A percentile compares a stretch with the other conserved stretches of the same genome.
Conservation (phyloP, 2,113 vertebrate genomes). For the Lonchura striata region DNA sequence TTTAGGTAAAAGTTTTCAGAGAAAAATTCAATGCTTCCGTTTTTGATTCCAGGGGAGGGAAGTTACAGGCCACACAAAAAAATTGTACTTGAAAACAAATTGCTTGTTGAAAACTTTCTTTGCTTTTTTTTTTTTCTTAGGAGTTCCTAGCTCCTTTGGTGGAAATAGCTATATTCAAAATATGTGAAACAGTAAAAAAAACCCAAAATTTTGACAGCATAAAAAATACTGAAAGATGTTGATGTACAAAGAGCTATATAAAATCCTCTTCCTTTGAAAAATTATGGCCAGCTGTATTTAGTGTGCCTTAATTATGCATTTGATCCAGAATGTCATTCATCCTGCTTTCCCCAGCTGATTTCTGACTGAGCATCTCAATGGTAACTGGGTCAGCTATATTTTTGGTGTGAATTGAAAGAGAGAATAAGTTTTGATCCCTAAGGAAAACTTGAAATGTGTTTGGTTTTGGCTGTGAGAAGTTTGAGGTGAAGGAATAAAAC, state of each 20-base stretch:
- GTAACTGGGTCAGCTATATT: slow-evolving; percentile 40
- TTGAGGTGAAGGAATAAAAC: background rate
- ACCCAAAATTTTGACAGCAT: background rate
- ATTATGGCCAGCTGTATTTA: slow-evolving; percentile 36
- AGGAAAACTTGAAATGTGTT: slow-evolving; percentile 1
- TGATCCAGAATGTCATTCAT: slow-evolving; percentile 38
- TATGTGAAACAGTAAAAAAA: background rate
- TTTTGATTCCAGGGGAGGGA: background rate
- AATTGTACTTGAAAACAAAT: background rate
- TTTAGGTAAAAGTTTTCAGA: background rate
- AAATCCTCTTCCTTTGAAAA: slow-evolving; percentile 38
- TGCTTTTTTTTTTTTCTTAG: background rate
- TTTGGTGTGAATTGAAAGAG: slow-evolving; percentile 24
- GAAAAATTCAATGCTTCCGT: background rate
- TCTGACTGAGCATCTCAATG: slow-evolving; percentile 9
- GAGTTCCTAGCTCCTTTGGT: background rate
- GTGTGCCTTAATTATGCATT: slow-evolving; percentile 43
- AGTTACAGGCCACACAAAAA: background rate
- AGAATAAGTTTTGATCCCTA: slow-evolving; percentile 1
- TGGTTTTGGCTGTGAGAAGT: background rate
- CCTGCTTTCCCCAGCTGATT: slow-evolving; percentile 40
- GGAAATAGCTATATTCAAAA: background rate
- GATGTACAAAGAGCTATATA: background rate
- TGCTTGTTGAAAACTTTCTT: background rate
- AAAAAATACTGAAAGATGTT: background rate